Base-by-base conservation (phyloP, 2,797 vertebrate genomes). In the Manis javanica region DNA sequence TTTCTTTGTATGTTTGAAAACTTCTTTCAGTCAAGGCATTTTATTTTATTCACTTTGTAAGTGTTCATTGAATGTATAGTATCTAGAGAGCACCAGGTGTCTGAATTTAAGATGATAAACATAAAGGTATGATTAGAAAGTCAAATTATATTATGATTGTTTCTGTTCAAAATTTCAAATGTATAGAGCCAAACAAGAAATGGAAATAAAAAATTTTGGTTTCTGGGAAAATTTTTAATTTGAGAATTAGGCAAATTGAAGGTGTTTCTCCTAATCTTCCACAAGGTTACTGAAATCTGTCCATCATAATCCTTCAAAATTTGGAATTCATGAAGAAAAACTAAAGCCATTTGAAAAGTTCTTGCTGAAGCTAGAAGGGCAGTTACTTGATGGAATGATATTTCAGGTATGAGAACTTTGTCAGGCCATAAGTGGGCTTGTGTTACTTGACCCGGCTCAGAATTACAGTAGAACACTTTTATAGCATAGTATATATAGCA, bases 271-370 rank as follows among this genome's bases (percentile, higher is more conserved):
- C 77, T 97, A 46, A 91, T 98, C 31, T 77, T 90, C 77, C 93
- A 89, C 34, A 74, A 99, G 99, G 98, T 98, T 99, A 95, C 98
- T 99, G 91, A 99, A 99, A 98, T 99, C 99, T 66, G 99, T 99
- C 29, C 99, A 99, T 98, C 99, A 99, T 96, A 99, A 99, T 97
- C 99, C 99, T 81, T 99, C 98, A 14, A 99, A 99, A 88, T 99
- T 99, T 98, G 99, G 99, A 74, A 99, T 99, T 97, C 99, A 99
- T 51, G 99, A 99, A 97, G 99, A 99, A 98, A 99, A 99, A 97
- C 97, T 99, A 96, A 99, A 99, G 97, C 99, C 99, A 0, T 99
- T 99, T 96, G 99, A 99, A 98, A 99, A 99, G 98, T 99, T 99
- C 61, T 98, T 99, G 75, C 98, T 99, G 90, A 99, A 99, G 98